phyloP scores from a whole-genome alignment of 2,797 vertebrate species.

The Yasuhikotakia modesta region DNA sequence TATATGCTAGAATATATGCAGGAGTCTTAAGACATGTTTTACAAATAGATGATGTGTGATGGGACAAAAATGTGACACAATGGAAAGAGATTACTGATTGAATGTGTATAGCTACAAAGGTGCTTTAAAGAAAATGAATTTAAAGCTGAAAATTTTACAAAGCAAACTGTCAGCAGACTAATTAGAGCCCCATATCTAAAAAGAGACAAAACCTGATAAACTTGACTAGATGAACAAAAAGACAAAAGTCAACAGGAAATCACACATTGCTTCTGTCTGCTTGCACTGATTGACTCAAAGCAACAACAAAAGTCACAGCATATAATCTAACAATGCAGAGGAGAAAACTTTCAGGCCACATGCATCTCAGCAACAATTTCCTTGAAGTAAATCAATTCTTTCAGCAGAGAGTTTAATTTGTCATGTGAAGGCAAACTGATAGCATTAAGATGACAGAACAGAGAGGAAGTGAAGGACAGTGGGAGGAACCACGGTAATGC shows the following conservation, averaged over 20 bases:
- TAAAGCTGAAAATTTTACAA: too few relatives aligned
- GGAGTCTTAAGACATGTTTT: too few relatives aligned
- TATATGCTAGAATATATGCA: too few relatives aligned
- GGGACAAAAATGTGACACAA: too few relatives aligned
- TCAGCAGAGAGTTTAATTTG: background rate
- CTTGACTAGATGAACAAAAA: background rate
- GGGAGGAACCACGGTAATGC: background rate
- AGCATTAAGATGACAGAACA: background rate
- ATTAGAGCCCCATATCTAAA: background rate
- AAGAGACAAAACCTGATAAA: background rate
- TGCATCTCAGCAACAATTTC: background rate
- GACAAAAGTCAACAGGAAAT: conserved; percentile 14
- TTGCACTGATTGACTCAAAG: conserved; percentile 25
- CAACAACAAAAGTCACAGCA: conserved; percentile 35
- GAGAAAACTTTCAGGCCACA: background rate
- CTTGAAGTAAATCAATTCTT: conserved; percentile 22
- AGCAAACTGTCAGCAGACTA: too few relatives aligned
- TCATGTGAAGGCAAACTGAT: conserved; percentile 15
- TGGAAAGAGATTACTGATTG: too few relatives aligned
- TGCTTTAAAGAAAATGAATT: too few relatives aligned
- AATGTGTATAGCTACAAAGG: background rate
- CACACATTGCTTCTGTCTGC: conserved; percentile 40
- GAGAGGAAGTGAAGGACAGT: background rate
- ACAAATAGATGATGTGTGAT: too few relatives aligned
- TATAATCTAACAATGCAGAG: conserved; percentile 31